Base-by-base conservation (phyloP, 2,113 vertebrate species). In the Pteruthius melanotis region DNA sequence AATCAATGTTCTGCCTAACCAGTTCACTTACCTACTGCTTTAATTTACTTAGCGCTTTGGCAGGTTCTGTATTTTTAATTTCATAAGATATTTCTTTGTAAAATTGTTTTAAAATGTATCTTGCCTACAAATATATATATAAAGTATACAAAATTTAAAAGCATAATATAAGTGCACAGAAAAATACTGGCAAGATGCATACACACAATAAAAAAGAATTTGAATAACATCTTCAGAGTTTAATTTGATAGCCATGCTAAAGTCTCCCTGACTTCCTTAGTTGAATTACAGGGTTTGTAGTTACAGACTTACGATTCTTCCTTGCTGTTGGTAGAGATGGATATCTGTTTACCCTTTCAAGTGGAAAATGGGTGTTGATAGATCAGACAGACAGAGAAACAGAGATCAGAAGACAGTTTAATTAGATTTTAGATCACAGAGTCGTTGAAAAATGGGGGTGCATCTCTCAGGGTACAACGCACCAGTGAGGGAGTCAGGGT, bases 281-380 rank as follows among this genome's bases (percentile, higher is more conserved):
- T 17, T 2, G 2, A 56, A 26, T 87, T 86, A 87, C 56, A 60
- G 50, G n/a, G 10, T 84, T 87, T 87, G 45, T 42, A 72, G 65
- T 45, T 74, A 83, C 57, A 82, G 47, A 31, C 54, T 89, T 27
- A 18, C 15, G 84, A 77, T 68, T 91, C 23, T 79, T 50, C 35
- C 54, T 69, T 72, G 50, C 63, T 74, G 37, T 68, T 87, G 61
- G 45, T 65, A 83, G 78, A 76, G 65, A 75, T 76, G 59, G 53
- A 54, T 79, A 89, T 68, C 66, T 78, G 49, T 94, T 95, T 91
- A 93, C 42, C 42, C 45, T 83, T 94, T 94, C 91, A 95, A 91
- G 66, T 59, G 50, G 78, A 83, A 95, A 95, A 95, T 47, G 45
- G 40, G 37, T 84, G 84, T 87, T 87, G 87, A 59, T 79, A 89